phyloP scores from a whole-genome alignment of 2,888 invertebrate species.

The Pantelozetes paolii region DNA sequence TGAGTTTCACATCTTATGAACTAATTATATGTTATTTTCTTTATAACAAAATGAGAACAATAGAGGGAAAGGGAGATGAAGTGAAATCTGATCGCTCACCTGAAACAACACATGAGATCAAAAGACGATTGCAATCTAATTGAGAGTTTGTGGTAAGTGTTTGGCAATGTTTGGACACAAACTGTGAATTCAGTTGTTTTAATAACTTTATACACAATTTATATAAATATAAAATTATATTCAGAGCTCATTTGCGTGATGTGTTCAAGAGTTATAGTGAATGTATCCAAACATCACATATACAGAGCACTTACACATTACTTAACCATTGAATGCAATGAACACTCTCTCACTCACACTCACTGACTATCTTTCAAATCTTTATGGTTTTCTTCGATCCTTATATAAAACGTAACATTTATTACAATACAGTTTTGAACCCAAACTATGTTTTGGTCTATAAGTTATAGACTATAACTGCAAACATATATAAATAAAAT shows the following conservation, averaged over 20 bases:
- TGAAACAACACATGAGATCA: background rate
- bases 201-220: conserved; percentile 14
- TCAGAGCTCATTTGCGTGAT: conserved; percentile 20
- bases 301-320: conserved; percentile 1
- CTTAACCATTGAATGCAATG: background rate
- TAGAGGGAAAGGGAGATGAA: background rate
- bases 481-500: background rate
- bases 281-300: conserved; percentile 5
- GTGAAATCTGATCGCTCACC: conserved; percentile 4
- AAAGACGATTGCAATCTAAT: background rate
- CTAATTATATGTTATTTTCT: background rate
- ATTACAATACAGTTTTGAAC: background rate
- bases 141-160: background rate
- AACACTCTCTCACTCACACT: conserved; percentile 32
- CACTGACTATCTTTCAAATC: conserved; percentile 33
- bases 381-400: conserved; percentile 22
- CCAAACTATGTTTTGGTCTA: background rate
- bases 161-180: background rate
- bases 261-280: conserved; percentile 23
- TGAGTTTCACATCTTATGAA: too few relatives aligned
- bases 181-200: background rate
- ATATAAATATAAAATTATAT: background rate
- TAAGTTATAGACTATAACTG: background rate
- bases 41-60: background rate
- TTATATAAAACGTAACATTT: conserved; percentile 25